A percentile compares a stretch with the other conserved stretches of the same genome.
Evolutionary conservation across 2,888 invertebrate species (phyloP).

Genomic region (Tenthredo distinguenda): DNA sequence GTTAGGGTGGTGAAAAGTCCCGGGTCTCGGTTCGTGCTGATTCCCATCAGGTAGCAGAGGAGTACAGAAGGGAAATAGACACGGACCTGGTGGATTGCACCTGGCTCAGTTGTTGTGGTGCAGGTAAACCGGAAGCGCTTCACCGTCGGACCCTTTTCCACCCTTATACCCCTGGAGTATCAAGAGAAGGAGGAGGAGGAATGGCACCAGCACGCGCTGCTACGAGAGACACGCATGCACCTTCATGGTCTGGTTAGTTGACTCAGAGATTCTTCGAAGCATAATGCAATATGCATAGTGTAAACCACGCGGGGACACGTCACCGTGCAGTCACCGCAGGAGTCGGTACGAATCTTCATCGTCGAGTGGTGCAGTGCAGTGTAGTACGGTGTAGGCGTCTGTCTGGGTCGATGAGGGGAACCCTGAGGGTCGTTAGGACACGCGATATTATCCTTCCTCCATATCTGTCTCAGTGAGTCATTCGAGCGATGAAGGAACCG

Average conservation of each 20-base stretch:
- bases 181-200: background rate
- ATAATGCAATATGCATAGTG: conserved; percentile 26
- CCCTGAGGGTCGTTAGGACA: conserved; percentile 40
- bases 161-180: background rate
- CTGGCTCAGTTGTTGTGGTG: background rate
- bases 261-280: conserved; percentile 40
- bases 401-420: conserved; percentile 49
- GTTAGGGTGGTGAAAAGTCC: background rate
- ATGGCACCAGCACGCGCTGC: background rate
- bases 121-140: conserved; percentile 33
- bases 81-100: conserved; percentile 16
- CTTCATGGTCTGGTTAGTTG: background rate
- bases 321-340: background rate
- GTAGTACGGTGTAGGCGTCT: background rate
- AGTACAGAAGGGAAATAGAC: background rate
- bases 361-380: background rate
- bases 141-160: background rate
- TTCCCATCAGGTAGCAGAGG: background rate
- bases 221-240: background rate
- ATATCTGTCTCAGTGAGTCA: conserved; percentile 38
- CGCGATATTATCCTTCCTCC: conserved; percentile 30
- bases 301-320: conserved; percentile 10
- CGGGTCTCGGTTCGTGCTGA: background rate
- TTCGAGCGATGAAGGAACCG: background rate
- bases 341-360: conserved; percentile 19